Conservation (phyloP, 2,888 invertebrate species). For the Cenopis cana region DNA sequence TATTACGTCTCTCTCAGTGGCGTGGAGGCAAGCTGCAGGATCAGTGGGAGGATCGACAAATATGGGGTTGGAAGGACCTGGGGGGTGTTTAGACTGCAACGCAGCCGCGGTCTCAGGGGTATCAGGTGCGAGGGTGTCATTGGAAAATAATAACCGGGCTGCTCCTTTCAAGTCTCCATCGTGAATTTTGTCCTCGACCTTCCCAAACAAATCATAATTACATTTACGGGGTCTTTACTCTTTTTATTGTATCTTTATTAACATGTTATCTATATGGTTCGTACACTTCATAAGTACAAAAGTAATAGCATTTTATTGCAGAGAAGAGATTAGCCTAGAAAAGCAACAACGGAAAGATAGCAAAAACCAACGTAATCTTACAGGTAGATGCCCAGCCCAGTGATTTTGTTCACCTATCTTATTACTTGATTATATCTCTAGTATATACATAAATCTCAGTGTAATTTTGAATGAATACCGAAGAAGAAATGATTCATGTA, state of each 20-base stretch:
- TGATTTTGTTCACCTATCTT: slow-evolving; percentile 11
- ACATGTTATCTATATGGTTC: slow-evolving; percentile 11
- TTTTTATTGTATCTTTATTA: slow-evolving; percentile 18
- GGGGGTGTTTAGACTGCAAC: too few relatives aligned
- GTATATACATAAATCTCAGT: background rate
- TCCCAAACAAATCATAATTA: too few relatives aligned
- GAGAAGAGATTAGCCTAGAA: slow-evolving; percentile 28
- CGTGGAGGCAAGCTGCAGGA: too few relatives aligned
- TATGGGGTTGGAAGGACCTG: too few relatives aligned
- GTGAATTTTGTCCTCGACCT: too few relatives aligned
- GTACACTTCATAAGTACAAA: background rate
- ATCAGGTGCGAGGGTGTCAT: too few relatives aligned
- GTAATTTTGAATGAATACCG: background rate
- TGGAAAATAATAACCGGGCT: too few relatives aligned
- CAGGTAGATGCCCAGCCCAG: slow-evolving; percentile 17
- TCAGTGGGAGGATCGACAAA: too few relatives aligned
- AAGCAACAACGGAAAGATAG: slow-evolving; percentile 12
- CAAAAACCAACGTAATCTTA: slow-evolving; percentile 8
- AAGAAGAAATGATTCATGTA: background rate
- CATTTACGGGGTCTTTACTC: too few relatives aligned
- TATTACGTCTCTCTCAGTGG: too few relatives aligned
- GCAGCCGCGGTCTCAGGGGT: too few relatives aligned
- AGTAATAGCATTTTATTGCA: slow-evolving; percentile 1
- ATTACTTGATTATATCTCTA: slow-evolving; percentile 5
- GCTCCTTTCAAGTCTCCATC: too few relatives aligned